A percentile compares a stretch with the other conserved stretches of the same genome.
Conservation (phyloP, 2,888 invertebrate species). For the Leucoma salicis region DNA sequence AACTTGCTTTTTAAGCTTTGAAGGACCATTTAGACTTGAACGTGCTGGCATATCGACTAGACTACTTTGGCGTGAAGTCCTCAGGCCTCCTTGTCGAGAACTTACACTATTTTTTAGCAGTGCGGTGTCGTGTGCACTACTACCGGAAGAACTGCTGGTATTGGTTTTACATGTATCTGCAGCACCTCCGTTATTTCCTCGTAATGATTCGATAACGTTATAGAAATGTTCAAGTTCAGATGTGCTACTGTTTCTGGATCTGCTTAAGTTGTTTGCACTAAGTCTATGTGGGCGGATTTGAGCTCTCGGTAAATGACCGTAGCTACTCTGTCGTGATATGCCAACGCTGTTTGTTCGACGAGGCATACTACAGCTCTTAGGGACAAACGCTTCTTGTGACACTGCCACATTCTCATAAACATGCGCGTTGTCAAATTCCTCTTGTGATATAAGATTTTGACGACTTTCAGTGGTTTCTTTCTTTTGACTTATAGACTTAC, state of each 20-base stretch:
- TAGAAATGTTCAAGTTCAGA: conserved; percentile 67
- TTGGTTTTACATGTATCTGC: conserved; percentile 47
- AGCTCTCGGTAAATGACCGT: conserved; percentile 64
- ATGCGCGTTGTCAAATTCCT: conserved; percentile 64
- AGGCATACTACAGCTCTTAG: conserved; percentile 76
- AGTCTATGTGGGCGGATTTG: conserved; percentile 61
- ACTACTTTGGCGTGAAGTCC: conserved; percentile 60
- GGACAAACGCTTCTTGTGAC: conserved; percentile 58
- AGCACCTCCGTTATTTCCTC: conserved; percentile 42
- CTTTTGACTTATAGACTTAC: conserved; percentile 71
- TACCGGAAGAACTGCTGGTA: conserved; percentile 62
- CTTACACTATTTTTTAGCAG: conserved; percentile 36
- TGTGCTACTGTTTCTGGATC: conserved; percentile 53
- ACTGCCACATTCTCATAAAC: conserved; percentile 71
- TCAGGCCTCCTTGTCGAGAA: conserved; percentile 30
- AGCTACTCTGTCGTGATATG: conserved; percentile 67
- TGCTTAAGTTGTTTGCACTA: conserved; percentile 58
- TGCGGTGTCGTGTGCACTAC: conserved; percentile 47
- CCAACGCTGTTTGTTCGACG: conserved; percentile 59
- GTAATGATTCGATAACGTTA: conserved; percentile 63
- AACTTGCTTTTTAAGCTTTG: conserved; percentile 56
- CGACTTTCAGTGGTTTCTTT: conserved; percentile 73
- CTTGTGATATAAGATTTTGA: conserved; percentile 70
- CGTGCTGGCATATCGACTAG: conserved; percentile 54
- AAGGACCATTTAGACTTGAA: conserved; percentile 43